phyloP scores from a whole-genome alignment of 2,888 invertebrate genomes.

The Morpho deidamia region DNA sequence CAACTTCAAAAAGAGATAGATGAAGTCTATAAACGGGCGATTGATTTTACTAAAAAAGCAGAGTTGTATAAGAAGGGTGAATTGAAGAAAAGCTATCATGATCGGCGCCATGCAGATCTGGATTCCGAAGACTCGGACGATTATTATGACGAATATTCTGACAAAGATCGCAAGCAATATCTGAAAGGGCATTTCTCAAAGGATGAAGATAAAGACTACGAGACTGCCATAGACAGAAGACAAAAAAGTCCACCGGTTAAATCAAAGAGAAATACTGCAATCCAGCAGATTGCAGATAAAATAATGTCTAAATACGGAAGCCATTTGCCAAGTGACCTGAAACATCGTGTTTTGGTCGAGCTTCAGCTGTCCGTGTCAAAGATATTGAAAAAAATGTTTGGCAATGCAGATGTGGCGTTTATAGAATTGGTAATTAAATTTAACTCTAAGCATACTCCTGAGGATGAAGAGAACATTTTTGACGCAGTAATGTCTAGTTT shows the following conservation, averaged over 20 bases:
- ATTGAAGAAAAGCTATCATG: slow-evolving; percentile 29
- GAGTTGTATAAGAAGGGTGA: slow-evolving; percentile 44
- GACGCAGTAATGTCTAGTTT: slow-evolving; percentile 45
- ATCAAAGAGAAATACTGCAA: slow-evolving; percentile 50
- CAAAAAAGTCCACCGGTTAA: neutral
- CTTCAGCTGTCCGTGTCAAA: slow-evolving; percentile 36
- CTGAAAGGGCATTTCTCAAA: neutral
- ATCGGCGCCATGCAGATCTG: slow-evolving; percentile 27
- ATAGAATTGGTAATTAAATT: slow-evolving; percentile 59
- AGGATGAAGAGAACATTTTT: slow-evolving; percentile 49
- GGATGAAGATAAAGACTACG: slow-evolving; percentile 4
- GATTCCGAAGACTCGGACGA: neutral
- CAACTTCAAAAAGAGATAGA: slow-evolving; percentile 53
- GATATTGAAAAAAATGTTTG: slow-evolving; percentile 50
- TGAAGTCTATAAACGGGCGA: slow-evolving; percentile 52
- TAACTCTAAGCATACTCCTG: slow-evolving; percentile 41
- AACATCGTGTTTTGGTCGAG: slow-evolving; percentile 39
- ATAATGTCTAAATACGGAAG: slow-evolving; percentile 43
- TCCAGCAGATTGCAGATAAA: slow-evolving; percentile 45
- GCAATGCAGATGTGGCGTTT: slow-evolving; percentile 49
- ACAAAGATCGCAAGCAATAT: slow-evolving; percentile 9
- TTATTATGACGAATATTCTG: neutral
- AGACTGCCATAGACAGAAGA: neutral
- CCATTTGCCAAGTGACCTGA: slow-evolving; percentile 35
- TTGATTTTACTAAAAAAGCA: slow-evolving; percentile 53